Conservation (phyloP, 2,888 invertebrate genomes). For the Nebria salina region DNA sequence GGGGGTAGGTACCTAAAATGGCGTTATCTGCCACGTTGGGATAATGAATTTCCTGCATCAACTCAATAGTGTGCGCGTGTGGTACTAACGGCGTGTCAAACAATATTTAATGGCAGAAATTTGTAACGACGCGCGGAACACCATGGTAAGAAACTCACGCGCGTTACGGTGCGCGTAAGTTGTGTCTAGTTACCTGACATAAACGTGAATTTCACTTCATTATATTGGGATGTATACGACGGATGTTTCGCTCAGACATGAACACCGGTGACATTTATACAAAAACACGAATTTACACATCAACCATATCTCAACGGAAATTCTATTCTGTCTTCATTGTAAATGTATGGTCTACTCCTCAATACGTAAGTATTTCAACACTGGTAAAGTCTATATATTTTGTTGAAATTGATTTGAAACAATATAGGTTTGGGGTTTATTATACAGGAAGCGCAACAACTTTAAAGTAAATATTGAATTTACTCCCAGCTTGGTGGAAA, state of each 20-base stretch:
- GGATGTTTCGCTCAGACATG: neutral
- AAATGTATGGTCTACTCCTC: too few relatives aligned
- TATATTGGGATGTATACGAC: neutral
- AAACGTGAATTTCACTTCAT: neutral
- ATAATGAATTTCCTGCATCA: neutral
- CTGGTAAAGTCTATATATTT: too few relatives aligned
- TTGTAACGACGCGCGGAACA: neutral
- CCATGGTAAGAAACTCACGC: neutral
- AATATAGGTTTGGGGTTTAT: neutral
- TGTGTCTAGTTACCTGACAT: neutral
- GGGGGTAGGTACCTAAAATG: neutral
- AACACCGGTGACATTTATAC: neutral
- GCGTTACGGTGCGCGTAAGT: neutral
- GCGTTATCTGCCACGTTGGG: neutral
- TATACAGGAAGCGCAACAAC: neutral
- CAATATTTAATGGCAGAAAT: neutral
- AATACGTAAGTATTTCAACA: too few relatives aligned
- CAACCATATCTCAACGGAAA: neutral
- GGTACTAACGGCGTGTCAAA: neutral
- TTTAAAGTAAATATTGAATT: neutral
- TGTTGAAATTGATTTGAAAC: neutral
- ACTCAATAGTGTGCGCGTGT: neutral
- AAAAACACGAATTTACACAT: neutral
- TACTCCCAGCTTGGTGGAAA: neutral
- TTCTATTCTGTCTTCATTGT: neutral